Evolutionary conservation across 2,113 vertebrate genomes (phyloP).

Genomic region (Gasterosteus nipponicus): DNA sequence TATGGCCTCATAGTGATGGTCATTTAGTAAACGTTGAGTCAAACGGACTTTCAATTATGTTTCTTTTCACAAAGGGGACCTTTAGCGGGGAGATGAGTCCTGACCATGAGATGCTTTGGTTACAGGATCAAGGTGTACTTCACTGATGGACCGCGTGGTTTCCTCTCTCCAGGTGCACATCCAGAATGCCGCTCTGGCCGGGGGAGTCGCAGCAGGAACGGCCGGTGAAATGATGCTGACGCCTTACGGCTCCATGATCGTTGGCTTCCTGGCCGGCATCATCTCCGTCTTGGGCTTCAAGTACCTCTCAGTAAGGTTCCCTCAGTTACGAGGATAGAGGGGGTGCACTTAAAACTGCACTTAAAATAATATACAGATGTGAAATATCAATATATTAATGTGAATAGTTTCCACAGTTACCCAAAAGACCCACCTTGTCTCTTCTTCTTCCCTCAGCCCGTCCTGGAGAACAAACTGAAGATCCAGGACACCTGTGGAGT

Average conservation of each 20-base stretch:
- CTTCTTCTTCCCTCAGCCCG: constrained; percentile 76
- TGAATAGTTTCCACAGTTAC: no score
- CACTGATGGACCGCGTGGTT: neutral
- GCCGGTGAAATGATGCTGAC: constrained; percentile 94
- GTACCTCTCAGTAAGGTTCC: constrained; percentile 84
- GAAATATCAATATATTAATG: no score
- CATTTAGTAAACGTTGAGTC: no score
- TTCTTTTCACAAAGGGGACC: no score
- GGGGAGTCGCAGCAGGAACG: constrained; percentile 87
- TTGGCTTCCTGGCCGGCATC: constrained; percentile 87
- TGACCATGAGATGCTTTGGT: neutral
- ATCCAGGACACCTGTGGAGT: constrained; percentile 90
- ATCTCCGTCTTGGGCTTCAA: constrained; percentile 89
- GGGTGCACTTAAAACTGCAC: no score
- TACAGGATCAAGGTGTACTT: neutral
- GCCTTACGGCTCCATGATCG: constrained; percentile 88
- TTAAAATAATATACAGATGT: no score
- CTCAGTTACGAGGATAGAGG: neutral
- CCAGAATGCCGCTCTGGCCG: constrained; percentile 90
- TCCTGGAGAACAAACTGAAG: constrained; percentile 85
- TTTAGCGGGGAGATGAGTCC: no score
- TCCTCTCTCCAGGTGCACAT: constrained; percentile 85
- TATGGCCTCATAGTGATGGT: no score
- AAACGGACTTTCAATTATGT: no score
- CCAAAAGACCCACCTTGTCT: no score